These are phyloP conservation scores for Apocrypta bakeri DNA, from an alignment of 1,140 invertebrate genomes.

Conservation along the genomic window DNA sequence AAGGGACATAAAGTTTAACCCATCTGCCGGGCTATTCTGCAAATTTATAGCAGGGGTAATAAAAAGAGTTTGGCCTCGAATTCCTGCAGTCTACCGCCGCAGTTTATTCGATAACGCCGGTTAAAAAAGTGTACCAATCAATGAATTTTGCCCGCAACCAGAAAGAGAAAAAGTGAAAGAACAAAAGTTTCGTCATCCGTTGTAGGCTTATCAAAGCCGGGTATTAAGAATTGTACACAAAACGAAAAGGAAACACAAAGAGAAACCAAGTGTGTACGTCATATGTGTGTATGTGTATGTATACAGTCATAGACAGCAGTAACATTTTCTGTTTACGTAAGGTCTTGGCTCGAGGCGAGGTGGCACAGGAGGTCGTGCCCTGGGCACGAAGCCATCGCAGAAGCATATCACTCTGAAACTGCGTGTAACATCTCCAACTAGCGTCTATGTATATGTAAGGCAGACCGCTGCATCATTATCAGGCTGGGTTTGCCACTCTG, in stretches of 20 bases:
- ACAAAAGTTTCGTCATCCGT: slow-evolving; percentile 23
- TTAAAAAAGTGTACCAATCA: slow-evolving; percentile 6
- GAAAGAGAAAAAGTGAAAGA: not conserved
- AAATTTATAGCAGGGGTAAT: not conserved
- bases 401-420: slow-evolving; percentile 46
- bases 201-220: slow-evolving; percentile 16
- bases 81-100: not conserved
- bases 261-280: not conserved
- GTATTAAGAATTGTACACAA: not conserved
- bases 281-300: not conserved
- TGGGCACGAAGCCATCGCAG: slow-evolving; percentile 59
- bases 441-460: too few relatives aligned
- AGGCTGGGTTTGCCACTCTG: too few relatives aligned
- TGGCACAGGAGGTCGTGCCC: slow-evolving; percentile 44
- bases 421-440: slow-evolving; percentile 1
- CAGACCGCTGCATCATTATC: not conserved
- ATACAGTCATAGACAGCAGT: slow-evolving; percentile 40
- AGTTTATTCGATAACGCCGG: not conserved
- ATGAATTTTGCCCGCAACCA: not conserved
- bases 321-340: slow-evolving; percentile 63
- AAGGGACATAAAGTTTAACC: not conserved
- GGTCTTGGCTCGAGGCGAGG: slow-evolving; percentile 54
- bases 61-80: not conserved
- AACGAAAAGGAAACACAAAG: not conserved
- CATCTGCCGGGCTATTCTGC: not conserved